Percentiles rank a stretch among this genome's conserved stretches.
Evolutionary conservation across 2,797 vertebrate species (phyloP).

Genomic region (Coregonus sp.): DNA sequence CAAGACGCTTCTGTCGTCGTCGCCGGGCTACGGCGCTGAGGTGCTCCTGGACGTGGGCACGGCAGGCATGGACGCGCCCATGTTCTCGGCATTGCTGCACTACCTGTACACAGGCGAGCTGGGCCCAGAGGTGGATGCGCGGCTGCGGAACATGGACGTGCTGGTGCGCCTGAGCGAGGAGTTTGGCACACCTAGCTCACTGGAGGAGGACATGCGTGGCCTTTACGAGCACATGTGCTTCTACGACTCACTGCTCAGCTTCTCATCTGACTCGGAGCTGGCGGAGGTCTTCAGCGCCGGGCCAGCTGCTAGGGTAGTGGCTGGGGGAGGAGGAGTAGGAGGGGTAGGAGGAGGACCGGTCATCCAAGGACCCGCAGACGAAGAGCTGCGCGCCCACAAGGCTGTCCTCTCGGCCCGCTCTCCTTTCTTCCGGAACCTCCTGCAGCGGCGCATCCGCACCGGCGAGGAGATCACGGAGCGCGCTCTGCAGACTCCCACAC

Average conservation of each 20-base stretch:
- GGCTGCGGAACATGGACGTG: constrained; percentile 94
- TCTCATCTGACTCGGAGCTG: constrained; percentile 93
- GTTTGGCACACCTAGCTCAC: constrained; percentile 96
- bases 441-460: constrained; percentile 94
- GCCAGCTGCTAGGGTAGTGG: constrained; percentile 61
- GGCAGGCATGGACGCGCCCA: constrained; percentile 93
- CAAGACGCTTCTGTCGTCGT: constrained; percentile 93
- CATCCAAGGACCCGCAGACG: constrained; percentile 82
- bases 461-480: constrained; percentile 97
- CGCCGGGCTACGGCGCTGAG: constrained; percentile 93
- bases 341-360: constrained; percentile 43
- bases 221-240: constrained; percentile 97
- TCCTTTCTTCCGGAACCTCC: constrained; percentile 95
- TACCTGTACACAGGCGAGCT: constrained; percentile 97
- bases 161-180: constrained; percentile 95
- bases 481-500: constrained; percentile 92
- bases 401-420: constrained; percentile 96
- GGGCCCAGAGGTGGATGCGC: constrained; percentile 87
- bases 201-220: constrained; percentile 95
- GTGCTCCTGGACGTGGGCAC: constrained; percentile 96
- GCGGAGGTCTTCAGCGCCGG: constrained; percentile 84
- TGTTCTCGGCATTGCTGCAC: constrained; percentile 97
- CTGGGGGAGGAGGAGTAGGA: constrained; percentile 75
- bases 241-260: constrained; percentile 96
- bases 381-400: constrained; percentile 96